Conservation (phyloP, 2,113 vertebrate genomes). For the Sarotherodon lohbergeri region DNA sequence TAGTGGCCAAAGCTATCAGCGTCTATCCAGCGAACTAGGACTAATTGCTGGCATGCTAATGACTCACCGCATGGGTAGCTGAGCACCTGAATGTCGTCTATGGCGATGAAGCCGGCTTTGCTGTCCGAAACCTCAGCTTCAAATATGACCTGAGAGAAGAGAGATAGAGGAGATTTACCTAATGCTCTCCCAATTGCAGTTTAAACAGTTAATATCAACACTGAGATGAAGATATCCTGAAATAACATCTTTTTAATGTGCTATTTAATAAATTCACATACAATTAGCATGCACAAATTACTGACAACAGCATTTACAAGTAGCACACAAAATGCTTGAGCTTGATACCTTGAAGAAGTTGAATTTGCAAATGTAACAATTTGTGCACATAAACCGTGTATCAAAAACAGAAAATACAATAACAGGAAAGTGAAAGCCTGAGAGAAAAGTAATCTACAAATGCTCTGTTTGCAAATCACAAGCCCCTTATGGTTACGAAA, state of each 20-base stretch:
- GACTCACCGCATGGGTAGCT: constrained; percentile 98
- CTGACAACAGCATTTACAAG: background rate
- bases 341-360: background rate
- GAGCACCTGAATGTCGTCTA: constrained; percentile 97
- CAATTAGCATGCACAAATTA: background rate
- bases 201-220: background rate
- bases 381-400: background rate
- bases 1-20: constrained; percentile 65
- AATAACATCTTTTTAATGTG: background rate
- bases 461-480: background rate
- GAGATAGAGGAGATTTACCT: background rate
- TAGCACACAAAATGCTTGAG: background rate
- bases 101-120: constrained; percentile 92
- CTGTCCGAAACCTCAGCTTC: constrained; percentile 92
- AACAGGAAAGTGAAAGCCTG: background rate
- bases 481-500: background rate
- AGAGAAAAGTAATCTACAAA: background rate
- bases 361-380: background rate
- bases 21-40: constrained; percentile 68
- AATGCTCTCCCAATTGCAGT: background rate
- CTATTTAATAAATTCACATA: background rate
- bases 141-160: constrained; percentile 89
- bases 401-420: background rate
- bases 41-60: constrained; percentile 79
- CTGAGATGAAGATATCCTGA: background rate